Base-by-base conservation (phyloP, 2,797 vertebrate genomes). In the Arnoldichthys spilopterus region DNA sequence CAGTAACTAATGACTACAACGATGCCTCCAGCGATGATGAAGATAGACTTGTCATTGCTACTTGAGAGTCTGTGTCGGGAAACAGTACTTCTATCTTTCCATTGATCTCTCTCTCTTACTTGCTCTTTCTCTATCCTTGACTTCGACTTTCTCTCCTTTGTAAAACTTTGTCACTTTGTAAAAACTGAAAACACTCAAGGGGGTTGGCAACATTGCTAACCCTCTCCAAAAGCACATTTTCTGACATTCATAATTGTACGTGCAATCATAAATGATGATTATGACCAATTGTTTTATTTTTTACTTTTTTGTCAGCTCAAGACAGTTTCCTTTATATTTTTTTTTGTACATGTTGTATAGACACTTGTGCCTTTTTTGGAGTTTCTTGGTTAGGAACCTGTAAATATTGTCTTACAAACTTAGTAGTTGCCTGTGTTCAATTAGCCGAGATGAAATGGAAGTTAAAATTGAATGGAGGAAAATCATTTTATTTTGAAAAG, bases 311-410 rank as follows among this genome's bases (percentile, higher is more conserved):
- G 94, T 95, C 94, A 88, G 89, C 92, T 95, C 93, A 93, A 91
- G 90, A 92, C 92, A 91, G 91, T 94, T 86, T 84, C 32, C 47
- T 83, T 76, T 81, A 80, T 80, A 95, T 97, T 86, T 70, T 62
- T 86, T 93, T 93, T 98, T 99, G 97, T 99, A 99, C 92, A 98
- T 99, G 96, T 98, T 99, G 97, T 99, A 98, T 94, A 98, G 96
- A 98, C 94, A 77, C 94, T 96, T 95, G 97, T 99, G 97, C 97
- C 98, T 98, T 99, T 96, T 95, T 96, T 95, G 93, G 93, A 96
- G 94, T 97, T 96, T 95, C 94, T 94, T 93, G 95, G 96, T 96
- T 94, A 94, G 93, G 94, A 95, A 94, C 92, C 86, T 99, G 97
- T 98, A 98, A 90, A 98, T 95, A 97, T 92, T 93, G 93, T 94